Base-by-base conservation (phyloP, 2,797 vertebrate species). In the Enteromius thamalakanensis region DNA sequence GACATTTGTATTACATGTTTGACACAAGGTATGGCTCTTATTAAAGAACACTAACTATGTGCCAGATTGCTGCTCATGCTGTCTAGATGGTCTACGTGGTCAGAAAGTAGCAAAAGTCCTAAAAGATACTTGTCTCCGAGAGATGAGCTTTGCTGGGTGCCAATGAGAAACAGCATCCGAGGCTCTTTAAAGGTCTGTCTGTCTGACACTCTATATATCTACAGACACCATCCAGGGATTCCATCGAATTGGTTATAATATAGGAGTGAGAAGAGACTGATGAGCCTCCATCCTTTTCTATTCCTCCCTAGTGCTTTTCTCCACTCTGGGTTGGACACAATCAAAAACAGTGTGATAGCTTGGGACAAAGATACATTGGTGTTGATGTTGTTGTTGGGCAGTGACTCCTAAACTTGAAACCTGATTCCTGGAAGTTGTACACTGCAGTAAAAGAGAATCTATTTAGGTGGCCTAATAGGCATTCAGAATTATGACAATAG, bases 161-260 rank as follows among this genome's bases (percentile, higher is more conserved):
- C 90, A 89, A 89, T 85, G 87, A 91, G 86, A 90, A 88, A 87
- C 71, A 84, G 80, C 90, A 88, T 88, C 85, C 81, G 82, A 85
- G 84, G 84, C 88, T 87, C 85, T 89, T 86, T 87, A 85, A 88
- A 91, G 90, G 86, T 90, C 81, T 71, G 84, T 82, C 76, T 84
- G 29, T 84, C 88, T 88, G 88, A 89, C 90, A 92, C 85, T 80
- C 69, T 86, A 29, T 75, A 62, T 51, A 65, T 65, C 71, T 67
- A 42, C 47, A 76, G 62, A 14, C 12, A 55, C 71, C 32, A 82
- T 32, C 60, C 80, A 76, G 62, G 62, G 47, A 76, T 76, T 77
- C 58, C 62, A 55, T 69, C 14, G 15, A 60, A 72, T 77, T 49
- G 51, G 51, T 80, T 77, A 60, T 14, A 76, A 37, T 62, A 82